Evolutionary conservation across 2,888 invertebrate species (phyloP).

Genomic region (Leptura quadrifasciata): DNA sequence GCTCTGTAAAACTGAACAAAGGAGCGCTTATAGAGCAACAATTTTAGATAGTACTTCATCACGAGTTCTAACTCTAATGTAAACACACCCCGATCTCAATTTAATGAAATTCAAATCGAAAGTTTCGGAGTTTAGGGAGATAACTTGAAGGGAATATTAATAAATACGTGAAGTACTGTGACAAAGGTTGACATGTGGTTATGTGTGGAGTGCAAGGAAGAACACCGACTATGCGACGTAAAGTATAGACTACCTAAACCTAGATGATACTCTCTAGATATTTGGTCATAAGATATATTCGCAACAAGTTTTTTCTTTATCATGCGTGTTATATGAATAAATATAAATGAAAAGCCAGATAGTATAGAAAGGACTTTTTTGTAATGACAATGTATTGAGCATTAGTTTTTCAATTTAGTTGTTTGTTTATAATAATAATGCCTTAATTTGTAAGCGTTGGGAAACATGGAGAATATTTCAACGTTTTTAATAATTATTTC

Average conservation of each 20-base stretch:
- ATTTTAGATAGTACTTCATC: conserved; percentile 3
- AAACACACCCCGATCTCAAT: not conserved
- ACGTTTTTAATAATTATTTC: no score
- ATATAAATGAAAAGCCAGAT: no score
- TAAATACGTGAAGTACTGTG: conserved; percentile 32
- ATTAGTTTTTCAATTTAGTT: no score
- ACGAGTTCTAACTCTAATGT: conserved; percentile 7
- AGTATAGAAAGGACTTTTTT: no score
- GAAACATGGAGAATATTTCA: no score
- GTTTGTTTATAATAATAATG: no score
- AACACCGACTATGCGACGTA: conserved; percentile 4
- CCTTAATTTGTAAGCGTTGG: no score
- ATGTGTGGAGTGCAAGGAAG: conserved; percentile 8
- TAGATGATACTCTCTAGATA: not conserved
- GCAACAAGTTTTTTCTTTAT: no score
- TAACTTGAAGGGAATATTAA: conserved; percentile 8
- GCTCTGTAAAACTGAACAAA: not conserved
- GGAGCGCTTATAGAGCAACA: not conserved
- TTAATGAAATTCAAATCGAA: conserved; percentile 27
- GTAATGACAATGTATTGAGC: no score
- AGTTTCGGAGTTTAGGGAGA: conserved; percentile 22
- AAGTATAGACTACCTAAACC: not conserved
- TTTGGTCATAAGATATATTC: no score
- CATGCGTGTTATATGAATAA: no score
- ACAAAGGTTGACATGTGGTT: conserved; percentile 34